Conservation (phyloP, 2,113 vertebrate species). For the Cyrtonyx montezumae region DNA sequence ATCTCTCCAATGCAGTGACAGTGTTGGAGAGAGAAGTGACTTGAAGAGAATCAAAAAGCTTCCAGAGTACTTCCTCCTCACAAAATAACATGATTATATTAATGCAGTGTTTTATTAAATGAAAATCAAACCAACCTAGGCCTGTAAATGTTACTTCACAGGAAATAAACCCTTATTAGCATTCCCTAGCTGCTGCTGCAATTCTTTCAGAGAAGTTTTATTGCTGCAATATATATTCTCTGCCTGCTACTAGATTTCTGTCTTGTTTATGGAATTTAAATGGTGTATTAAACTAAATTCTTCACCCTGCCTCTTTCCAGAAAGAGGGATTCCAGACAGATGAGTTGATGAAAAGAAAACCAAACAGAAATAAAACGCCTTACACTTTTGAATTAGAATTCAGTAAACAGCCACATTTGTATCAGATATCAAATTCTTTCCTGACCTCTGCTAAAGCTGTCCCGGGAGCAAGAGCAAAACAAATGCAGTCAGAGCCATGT, state of each 20-base stretch:
- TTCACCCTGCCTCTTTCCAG: conserved; percentile 15
- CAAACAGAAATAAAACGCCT: not conserved
- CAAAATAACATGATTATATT: conserved; percentile 48
- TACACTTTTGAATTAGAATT: not conserved
- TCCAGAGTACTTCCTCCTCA: conserved; percentile 42
- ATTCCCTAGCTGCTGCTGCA: conserved; percentile 47
- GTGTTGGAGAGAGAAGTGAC: conserved; percentile 30
- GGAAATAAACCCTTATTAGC: conserved; percentile 37
- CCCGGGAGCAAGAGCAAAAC: not conserved
- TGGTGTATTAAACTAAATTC: conserved; percentile 56
- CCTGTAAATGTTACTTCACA: conserved; percentile 11
- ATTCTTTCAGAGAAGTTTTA: conserved; percentile 58
- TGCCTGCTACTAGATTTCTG: conserved; percentile 57
- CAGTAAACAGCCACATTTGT: not conserved
- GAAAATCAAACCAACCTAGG: conserved; percentile 46
- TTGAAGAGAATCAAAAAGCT: conserved; percentile 28
- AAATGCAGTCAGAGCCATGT: accelerated
- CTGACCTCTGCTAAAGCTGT: conserved; percentile 46
- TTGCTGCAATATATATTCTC: conserved; percentile 62
- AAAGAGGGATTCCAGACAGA: conserved; percentile 36
- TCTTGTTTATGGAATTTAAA: conserved; percentile 74
- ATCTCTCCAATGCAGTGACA: conserved; percentile 2
- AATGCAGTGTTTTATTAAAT: conserved; percentile 50
- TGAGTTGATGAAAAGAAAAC: conserved; percentile 34
- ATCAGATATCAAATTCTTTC: conserved; percentile 30